Conservation (phyloP, 2,113 vertebrate genomes). For the Fulmarus glacialis region DNA sequence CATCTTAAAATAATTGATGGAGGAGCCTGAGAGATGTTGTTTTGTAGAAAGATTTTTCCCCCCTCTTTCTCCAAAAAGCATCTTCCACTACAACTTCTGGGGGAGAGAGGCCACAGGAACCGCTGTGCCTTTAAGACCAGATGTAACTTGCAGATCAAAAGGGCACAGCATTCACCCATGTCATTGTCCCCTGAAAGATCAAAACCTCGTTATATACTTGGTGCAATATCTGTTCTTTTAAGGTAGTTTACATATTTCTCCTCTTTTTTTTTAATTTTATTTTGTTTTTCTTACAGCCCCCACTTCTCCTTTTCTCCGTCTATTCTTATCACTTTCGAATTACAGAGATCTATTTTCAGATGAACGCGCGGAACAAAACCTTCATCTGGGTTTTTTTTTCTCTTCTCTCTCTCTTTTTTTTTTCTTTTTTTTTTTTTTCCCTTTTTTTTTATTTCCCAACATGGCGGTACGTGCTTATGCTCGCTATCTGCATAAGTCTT, state of each 20-base stretch:
- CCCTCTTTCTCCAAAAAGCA: neutral
- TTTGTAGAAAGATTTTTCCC: neutral
- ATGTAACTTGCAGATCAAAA: conserved; percentile 71
- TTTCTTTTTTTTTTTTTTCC: neutral
- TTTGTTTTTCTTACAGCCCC: conserved; percentile 66
- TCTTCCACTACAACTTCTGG: conserved; percentile 10
- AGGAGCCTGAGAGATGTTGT: neutral
- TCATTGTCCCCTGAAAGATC: conserved; percentile 75
- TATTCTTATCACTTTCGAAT: conserved; percentile 87
- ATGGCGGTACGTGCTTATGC: conserved; percentile 82
- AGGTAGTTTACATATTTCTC: conserved; percentile 81
- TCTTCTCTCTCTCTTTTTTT: neutral
- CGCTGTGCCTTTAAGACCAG: conserved; percentile 43
- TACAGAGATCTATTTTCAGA: conserved; percentile 90
- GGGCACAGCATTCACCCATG: conserved; percentile 60
- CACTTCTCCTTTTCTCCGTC: conserved; percentile 82
- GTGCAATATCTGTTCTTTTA: conserved; percentile 50
- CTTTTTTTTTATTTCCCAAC: conserved; percentile 80
- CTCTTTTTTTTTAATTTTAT: neutral
- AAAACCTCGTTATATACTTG: conserved; percentile 68
- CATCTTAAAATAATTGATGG: conserved; percentile 34
- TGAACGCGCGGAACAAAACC: conserved; percentile 81
- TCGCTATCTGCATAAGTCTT: conserved; percentile 88
- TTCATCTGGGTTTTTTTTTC: conserved; percentile 48
- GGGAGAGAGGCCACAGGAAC: neutral